Evolutionary conservation across 2,888 invertebrate species (phyloP), one percentile per base, ranked within the genome.

Genomic region (Eugnorisma glareosa): DNA sequence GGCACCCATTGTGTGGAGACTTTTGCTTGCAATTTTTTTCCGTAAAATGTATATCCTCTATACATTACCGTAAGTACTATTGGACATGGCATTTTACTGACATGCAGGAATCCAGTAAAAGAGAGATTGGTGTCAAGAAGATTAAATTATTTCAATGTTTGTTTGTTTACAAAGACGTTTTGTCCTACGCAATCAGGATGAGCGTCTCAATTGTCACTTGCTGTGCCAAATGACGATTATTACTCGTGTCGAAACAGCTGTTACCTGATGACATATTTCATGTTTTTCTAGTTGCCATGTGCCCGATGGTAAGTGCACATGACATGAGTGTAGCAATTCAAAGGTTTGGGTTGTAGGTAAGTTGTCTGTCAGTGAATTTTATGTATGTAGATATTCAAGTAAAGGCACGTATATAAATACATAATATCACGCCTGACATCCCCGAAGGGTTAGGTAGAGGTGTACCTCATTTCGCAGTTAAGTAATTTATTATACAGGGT

Each of bases 151-250:
- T 57, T 11, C 15, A 67, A 4, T 31, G 21, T 75, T 73, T 48
- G 11, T 75, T 74, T 57, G n/a, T 74, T 74, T 81, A 67, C 67
- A 75, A 80, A 74, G 2, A 57, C 21, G 13, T 67, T 67, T 76
- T 28, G 54, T 67, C 15, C 10, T 28, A 68, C 67, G 82, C 5
- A 82, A 59, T 77, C 45, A 64, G 43, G 67, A 63, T 71, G 77
- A 67, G 43, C 51, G 48, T 13, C 45, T 40, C 69, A 51, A 59
- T 35, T 71, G 43, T 67, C 51, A 54, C 35, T 28, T 11, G 70
- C 61, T 2, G 61, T 80, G 83, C 81, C 81, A 81, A 82, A 63
- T 77, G 63, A 71, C 63, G 35, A 43, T 67, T n/a, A 43, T 28
- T 31, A 28, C 45, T 43, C 31, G 15, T n/a, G 35, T 31, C 66